phyloP scores from a whole-genome alignment of 1,140 invertebrate species.

The Tetramorium simillimum region DNA sequence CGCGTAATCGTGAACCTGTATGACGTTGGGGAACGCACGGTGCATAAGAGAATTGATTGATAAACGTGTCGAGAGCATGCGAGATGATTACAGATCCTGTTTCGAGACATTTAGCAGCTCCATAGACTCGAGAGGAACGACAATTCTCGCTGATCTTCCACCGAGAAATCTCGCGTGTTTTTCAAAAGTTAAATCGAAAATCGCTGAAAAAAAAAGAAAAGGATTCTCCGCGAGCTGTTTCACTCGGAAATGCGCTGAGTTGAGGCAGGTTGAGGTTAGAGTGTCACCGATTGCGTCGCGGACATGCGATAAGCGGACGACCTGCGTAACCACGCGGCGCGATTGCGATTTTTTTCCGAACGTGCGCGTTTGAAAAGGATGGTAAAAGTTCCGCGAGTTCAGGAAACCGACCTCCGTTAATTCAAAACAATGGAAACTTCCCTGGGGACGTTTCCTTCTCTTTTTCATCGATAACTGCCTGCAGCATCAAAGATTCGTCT shows the following conservation, averaged over 20 bases:
- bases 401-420: neutral
- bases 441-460: neutral
- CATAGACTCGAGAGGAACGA: neutral
- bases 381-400: neutral
- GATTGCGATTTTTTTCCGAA: neutral
- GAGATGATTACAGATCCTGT: neutral
- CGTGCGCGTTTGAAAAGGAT: neutral
- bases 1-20: neutral
- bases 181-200: neutral
- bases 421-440: conserved; percentile 6
- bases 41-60: neutral
- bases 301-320: neutral
- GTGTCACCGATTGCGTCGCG: neutral
- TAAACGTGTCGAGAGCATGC: neutral
- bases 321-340: neutral
- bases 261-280: conserved; percentile 29
- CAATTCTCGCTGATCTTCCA: neutral
- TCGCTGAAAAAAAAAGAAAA: neutral
- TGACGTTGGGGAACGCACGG: neutral
- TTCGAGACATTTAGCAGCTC: neutral
- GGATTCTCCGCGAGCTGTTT: neutral
- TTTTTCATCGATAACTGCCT: neutral
- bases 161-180: neutral
- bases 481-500: neutral
- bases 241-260: neutral